These are phyloP conservation scores for Hemistola chrysoprasaria DNA, from an alignment of 2,888 invertebrate genomes.

Conservation along the genomic window DNA sequence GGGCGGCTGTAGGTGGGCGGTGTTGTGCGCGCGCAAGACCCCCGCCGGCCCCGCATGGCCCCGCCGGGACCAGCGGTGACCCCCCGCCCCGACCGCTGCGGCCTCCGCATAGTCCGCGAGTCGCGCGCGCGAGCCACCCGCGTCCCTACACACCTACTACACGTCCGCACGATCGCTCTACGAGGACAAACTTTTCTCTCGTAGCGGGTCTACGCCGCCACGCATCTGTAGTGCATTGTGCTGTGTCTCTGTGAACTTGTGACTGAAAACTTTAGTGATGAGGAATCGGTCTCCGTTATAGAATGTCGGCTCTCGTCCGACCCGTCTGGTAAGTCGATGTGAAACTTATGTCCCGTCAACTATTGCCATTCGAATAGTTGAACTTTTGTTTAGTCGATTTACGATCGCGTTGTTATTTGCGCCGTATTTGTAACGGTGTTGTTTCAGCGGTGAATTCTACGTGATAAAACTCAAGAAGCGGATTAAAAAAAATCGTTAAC, in stretches of 20 bases:
- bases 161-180: constrained; percentile 48
- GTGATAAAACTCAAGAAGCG: constrained; percentile 63
- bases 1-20: constrained; percentile 70
- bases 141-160: constrained; percentile 52
- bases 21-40: constrained; percentile 64
- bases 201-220: constrained; percentile 55
- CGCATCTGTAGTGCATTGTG: constrained; percentile 55
- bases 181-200: constrained; percentile 68
- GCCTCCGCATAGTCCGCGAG: constrained; percentile 68
- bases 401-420: constrained; percentile 34
- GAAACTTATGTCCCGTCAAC: constrained; percentile 41
- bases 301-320: constrained; percentile 82
- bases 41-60: constrained; percentile 39
- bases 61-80: too few relatives aligned
- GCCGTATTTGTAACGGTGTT: constrained; percentile 46
- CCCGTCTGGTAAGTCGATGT: constrained; percentile 76
- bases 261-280: constrained; percentile 67
- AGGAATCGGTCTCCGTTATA: constrained; percentile 66
- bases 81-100: constrained; percentile 41
- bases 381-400: constrained; percentile 35
- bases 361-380: constrained; percentile 51
- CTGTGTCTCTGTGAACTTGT: constrained; percentile 64
- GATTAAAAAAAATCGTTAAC: constrained; percentile 59
- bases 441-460: constrained; percentile 71
- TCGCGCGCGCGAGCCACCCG: constrained; percentile 74